Evolutionary conservation across 2,888 invertebrate genomes (phyloP), one percentile per base, ranked within the genome.

Genomic region (Mesorhabditis spiculigera): DNA sequence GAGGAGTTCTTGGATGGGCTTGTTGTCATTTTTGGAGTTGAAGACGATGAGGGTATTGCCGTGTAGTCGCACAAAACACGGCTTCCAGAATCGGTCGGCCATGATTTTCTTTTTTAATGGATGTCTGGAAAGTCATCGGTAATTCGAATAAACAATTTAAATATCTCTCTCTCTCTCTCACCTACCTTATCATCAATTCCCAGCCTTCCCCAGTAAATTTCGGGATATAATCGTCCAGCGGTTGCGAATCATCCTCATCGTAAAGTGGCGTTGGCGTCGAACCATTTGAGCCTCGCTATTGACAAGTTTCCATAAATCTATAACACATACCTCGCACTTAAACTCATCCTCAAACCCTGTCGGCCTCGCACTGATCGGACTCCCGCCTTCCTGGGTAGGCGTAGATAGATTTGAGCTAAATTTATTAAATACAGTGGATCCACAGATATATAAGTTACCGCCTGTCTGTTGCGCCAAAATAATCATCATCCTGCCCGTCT

Each of bases 171-270:
- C 28, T 28, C 28, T 28, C 3, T 3, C 28, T 3, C 3, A 50
- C 42, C 4, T 63, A 72, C 73, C 73, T 64, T 4, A 78, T 73
- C 78, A 78, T 78, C 44, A 78, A 61, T 62, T 75, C 95, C 95
- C 96, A 98, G 43, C 95, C 95, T 43, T 93, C 91, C 0, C 91
- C 93, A 0, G 91, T 92, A 74, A 89, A 90, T 45, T 91, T 90
- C 66, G 94, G 90, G 8, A 94, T 93, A 87, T 94, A 98, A 68
- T 93, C 92, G 87, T 93, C 93, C 68, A 98, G 89, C 0, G 95
- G 95, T 87, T 92, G 91, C 0, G 94, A 93, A 65, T 93, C 91
- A 86, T 95, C 95, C 73, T 95, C 95, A 86, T 95, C 95, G 87
- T 92, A 95, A 43, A 95, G 89, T 10, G 84, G 84, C 8, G 82